Percentiles rank a stretch among this genome's conserved stretches.
phyloP scores from a whole-genome alignment of 2,113 vertebrate species.

The Gymnocephalus cernua region DNA sequence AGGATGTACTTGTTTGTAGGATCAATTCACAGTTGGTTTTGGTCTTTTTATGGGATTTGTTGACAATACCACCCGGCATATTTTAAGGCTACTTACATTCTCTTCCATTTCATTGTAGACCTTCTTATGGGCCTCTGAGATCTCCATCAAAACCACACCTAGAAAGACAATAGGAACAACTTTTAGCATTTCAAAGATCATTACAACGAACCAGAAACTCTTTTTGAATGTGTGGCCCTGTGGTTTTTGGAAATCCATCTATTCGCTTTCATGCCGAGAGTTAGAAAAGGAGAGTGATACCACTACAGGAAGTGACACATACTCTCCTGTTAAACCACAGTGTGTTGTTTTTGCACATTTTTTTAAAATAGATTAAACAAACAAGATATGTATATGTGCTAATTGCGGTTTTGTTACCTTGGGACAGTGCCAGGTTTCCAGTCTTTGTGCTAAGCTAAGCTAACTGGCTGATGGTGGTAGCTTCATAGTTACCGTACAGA shows the following conservation, averaged over 20 bases:
- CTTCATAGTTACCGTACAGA: neutral
- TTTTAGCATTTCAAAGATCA: neutral
- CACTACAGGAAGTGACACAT: neutral
- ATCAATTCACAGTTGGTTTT: neutral
- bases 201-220: neutral
- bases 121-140: constrained; percentile 92
- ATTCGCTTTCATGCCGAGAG: neutral
- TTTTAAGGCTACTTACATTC: constrained; percentile 86
- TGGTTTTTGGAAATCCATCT: neutral
- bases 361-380: no score
- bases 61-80: neutral
- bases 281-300: neutral
- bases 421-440: neutral
- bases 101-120: constrained; percentile 92
- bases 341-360: neutral
- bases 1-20: neutral
- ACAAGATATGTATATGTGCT: neutral
- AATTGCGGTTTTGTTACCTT: neutral
- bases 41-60: neutral
- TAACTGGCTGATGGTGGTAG: neutral
- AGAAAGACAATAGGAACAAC: constrained; percentile 41
- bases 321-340: neutral
- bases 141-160: constrained; percentile 95
- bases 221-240: neutral
- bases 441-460: constrained; percentile 5